A percentile compares a stretch with the other conserved stretches of the same genome.
These are phyloP conservation scores for Aphyosemion australe DNA, from an alignment of 2,113 vertebrate genomes.

Conservation along the genomic window DNA sequence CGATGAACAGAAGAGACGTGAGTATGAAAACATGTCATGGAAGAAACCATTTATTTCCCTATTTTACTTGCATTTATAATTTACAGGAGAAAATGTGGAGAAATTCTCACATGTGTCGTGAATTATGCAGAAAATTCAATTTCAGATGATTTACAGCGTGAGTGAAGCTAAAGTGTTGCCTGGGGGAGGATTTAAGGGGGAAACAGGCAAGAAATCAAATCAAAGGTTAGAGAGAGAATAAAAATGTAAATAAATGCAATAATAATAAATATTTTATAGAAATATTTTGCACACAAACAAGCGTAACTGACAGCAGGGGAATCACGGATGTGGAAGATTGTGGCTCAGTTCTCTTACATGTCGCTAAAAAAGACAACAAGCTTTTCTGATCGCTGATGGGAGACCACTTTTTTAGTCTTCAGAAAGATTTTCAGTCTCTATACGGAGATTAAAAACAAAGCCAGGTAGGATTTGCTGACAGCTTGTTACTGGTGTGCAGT, in stretches of 20 bases:
- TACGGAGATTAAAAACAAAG: slow-evolving; percentile 11
- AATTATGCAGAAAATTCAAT: slow-evolving; percentile 21
- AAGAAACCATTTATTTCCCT: no score
- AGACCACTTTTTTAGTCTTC: neutral
- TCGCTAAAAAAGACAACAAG: neutral
- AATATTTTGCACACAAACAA: no score
- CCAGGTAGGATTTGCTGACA: slow-evolving; percentile 16
- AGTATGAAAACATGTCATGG: no score
- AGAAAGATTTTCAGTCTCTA: neutral
- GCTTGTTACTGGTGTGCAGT: slow-evolving; percentile 7
- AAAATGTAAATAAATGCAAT: no score
- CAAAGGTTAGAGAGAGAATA: no score
- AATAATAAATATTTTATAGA: no score
- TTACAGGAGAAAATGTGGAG: neutral
- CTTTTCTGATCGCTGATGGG: neutral
- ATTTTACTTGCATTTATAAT: neutral
- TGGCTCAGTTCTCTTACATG: neutral
- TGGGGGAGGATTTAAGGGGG: neutral
- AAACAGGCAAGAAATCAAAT: neutral
- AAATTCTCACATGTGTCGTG: neutral
- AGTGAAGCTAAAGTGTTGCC: neutral
- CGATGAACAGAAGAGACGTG: neutral
- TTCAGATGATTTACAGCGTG: slow-evolving; percentile 14
- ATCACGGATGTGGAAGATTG: neutral
- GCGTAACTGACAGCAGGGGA: no score